Conservation (phyloP, 1,140 invertebrate species). For the Drosophila orena region DNA sequence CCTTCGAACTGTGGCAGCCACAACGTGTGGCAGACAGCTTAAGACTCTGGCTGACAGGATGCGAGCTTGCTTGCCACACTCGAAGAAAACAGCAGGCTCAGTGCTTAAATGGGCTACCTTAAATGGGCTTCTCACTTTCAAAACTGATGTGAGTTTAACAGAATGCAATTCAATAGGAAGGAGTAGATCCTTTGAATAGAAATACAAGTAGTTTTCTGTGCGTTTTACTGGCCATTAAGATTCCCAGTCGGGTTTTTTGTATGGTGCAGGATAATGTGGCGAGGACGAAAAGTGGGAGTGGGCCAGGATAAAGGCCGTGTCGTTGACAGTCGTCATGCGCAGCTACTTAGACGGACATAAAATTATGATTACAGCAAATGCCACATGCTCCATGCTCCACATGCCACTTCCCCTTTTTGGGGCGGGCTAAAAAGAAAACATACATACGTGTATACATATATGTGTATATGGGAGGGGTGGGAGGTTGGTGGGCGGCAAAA, state of each 20-base stretch:
- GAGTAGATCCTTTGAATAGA: too few relatives aligned
- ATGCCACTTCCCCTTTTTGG: not conserved
- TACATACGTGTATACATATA: not conserved
- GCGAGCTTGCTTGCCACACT: conserved; percentile 9
- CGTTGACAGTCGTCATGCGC: conserved; percentile 77
- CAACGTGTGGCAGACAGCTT: conserved; percentile 52
- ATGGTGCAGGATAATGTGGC: conserved; percentile 15
- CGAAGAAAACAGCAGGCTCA: not conserved
- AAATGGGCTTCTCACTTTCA: too few relatives aligned
- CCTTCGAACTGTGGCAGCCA: conserved; percentile 31
- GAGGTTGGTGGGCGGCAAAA: conserved; percentile 18
- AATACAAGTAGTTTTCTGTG: too few relatives aligned
- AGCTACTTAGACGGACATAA: conserved; percentile 81
- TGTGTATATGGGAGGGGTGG: too few relatives aligned
- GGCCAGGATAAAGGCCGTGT: conserved; percentile 43
- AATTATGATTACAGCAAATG: conserved; percentile 81
- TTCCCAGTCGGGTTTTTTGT: not conserved
- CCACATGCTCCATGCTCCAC: conserved; percentile 69
- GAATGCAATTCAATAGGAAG: too few relatives aligned
- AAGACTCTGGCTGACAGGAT: conserved; percentile 34
- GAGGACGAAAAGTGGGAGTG: not conserved
- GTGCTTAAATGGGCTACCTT: too few relatives aligned
- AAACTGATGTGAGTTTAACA: too few relatives aligned
- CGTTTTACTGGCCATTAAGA: too few relatives aligned
- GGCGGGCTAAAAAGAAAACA: not conserved